Conservation (phyloP, 2,888 invertebrate genomes). For the Phania funesta region DNA sequence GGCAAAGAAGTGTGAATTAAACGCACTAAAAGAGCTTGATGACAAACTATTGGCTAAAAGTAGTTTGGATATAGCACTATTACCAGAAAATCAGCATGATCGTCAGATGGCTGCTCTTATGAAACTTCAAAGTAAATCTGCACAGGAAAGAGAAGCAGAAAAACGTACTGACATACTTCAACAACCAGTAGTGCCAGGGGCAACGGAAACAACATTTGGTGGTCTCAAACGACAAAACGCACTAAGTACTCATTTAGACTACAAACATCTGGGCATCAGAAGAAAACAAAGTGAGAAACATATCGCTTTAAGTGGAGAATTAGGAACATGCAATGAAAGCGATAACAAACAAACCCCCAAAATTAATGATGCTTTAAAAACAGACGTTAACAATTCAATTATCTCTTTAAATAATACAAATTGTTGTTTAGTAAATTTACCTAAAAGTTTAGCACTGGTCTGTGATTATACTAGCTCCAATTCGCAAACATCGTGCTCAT, state of each 20-base stretch:
- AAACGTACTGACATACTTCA: constrained; percentile 82
- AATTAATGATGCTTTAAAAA: background rate
- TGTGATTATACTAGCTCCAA: constrained; percentile 72
- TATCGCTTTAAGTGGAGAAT: background rate
- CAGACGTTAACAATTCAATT: background rate
- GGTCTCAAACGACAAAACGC: constrained; percentile 83
- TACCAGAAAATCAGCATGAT: constrained; percentile 91
- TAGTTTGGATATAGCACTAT: constrained; percentile 88
- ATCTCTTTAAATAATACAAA: background rate
- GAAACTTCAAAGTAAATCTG: constrained; percentile 84
- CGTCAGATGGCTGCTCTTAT: constrained; percentile 88
- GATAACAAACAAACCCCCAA: background rate
- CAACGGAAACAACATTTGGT: constrained; percentile 82
- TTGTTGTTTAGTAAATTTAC: constrained; percentile 60
- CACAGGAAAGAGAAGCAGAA: constrained; percentile 82
- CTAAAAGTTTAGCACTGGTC: constrained; percentile 71
- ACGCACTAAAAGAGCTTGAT: constrained; percentile 85
- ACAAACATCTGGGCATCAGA: constrained; percentile 77
- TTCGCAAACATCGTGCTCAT: constrained; percentile 54
- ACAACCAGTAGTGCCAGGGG: constrained; percentile 82
- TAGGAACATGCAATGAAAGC: background rate
- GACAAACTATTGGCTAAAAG: constrained; percentile 86
- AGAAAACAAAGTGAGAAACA: constrained; percentile 67
- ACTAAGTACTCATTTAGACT: constrained; percentile 76
- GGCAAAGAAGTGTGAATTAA: constrained; percentile 88